Conservation (phyloP, 2,113 vertebrate species). For the Stigmatopora argus region DNA sequence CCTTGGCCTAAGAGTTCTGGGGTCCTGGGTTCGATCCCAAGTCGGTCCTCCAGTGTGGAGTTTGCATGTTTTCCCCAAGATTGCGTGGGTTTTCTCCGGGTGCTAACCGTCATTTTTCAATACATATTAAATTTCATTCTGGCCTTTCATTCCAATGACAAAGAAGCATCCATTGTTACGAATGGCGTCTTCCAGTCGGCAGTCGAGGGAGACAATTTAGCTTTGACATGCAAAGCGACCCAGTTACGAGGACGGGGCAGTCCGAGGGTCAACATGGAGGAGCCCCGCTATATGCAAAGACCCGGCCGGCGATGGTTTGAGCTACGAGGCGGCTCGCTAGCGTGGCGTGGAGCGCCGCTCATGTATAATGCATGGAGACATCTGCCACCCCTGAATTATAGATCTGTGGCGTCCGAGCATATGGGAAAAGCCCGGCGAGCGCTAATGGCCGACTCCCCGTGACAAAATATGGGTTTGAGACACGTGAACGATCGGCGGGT, state of each 20-base stretch:
- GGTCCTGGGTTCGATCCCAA: too few relatives aligned
- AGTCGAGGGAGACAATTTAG: conserved; percentile 14
- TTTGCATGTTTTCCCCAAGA: too few relatives aligned
- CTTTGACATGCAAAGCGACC: conserved; percentile 1
- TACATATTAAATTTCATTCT: conserved; percentile 1
- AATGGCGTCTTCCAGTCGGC: not conserved
- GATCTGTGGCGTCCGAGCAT: conserved; percentile 70
- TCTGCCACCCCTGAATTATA: conserved; percentile 78
- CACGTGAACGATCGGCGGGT: conserved; percentile 50
- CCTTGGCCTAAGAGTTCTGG: too few relatives aligned
- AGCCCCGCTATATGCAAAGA: conserved; percentile 50
- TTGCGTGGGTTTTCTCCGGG: too few relatives aligned
- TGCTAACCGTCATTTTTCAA: too few relatives aligned
- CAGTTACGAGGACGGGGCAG: conserved; percentile 28
- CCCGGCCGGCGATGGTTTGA: conserved; percentile 42
- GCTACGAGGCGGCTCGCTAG: conserved; percentile 50
- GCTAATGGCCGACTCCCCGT: conserved; percentile 65
- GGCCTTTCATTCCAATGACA: not conserved
- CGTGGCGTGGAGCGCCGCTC: conserved; percentile 54
- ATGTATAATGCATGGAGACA: conserved; percentile 75
- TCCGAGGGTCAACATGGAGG: conserved; percentile 45
- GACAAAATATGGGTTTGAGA: conserved; percentile 65
- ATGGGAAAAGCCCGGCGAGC: conserved; percentile 66
- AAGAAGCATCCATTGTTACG: not conserved
- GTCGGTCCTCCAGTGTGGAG: too few relatives aligned